These are phyloP conservation scores for Patella vulgata DNA, from an alignment of 1,140 invertebrate species.

Conservation along the genomic window DNA sequence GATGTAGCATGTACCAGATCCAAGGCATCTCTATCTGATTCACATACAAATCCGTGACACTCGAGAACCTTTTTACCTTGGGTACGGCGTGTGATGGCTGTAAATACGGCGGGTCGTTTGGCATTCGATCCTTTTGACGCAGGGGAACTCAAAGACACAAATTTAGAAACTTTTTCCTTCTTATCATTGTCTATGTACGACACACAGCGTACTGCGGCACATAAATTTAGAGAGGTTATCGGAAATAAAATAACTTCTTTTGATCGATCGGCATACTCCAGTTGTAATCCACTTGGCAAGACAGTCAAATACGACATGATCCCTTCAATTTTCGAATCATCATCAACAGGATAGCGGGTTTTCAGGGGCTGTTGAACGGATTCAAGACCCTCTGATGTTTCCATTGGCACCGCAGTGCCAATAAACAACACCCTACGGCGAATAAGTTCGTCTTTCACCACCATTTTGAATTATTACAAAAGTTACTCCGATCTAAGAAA, in stretches of 20 bases:
- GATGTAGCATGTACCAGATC: conserved; percentile 58
- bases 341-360: conserved; percentile 80
- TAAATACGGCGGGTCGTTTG: conserved; percentile 94
- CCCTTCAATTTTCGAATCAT: conserved; percentile 48
- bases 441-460: conserved; percentile 39
- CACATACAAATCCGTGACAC: conserved; percentile 99
- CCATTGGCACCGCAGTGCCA: conserved; percentile 95
- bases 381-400: conserved; percentile 93
- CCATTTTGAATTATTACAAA: conserved; percentile 33
- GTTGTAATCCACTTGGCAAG: conserved; percentile 93
- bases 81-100: conserved; percentile 91
- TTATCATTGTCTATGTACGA: conserved; percentile 45
- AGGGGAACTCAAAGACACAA: conserved; percentile 95
- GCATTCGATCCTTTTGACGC: conserved; percentile 60
- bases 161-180: conserved; percentile 72
- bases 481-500: background rate
- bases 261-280: conserved; percentile 95
- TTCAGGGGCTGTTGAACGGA: conserved; percentile 97
- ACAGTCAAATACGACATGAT: conserved; percentile 80
- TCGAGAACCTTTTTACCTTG: conserved; percentile 98
- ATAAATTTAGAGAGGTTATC: conserved; percentile 96
- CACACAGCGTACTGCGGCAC: conserved; percentile 83
- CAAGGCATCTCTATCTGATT: conserved; percentile 66
- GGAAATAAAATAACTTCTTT: conserved; percentile 97
- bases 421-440: conserved; percentile 95